A percentile compares a stretch with the other conserved stretches of the same genome.
Evolutionary conservation across 23 tunicate genomes (phyloP).

Genomic region (Corella eumyota): DNA sequence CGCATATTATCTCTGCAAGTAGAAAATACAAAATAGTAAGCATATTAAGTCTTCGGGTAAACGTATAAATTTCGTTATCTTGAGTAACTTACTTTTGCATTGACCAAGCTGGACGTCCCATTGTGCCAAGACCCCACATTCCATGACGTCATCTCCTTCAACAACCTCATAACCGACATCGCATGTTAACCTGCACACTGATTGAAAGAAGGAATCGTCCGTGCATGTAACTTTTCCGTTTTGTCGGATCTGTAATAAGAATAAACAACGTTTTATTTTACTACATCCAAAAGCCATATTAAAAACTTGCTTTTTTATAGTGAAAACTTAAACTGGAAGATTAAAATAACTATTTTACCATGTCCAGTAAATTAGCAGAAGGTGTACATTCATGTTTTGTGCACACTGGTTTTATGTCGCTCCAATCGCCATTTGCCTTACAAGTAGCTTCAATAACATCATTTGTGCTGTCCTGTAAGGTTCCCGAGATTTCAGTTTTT

Average conservation of each 20-base stretch:
- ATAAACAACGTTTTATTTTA: background rate
- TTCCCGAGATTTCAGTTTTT: conserved; percentile 3
- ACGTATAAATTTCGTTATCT: background rate
- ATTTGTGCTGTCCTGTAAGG: background rate
- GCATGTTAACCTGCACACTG: conserved; percentile 45
- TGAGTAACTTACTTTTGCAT: conserved; percentile 35
- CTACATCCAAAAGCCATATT: background rate
- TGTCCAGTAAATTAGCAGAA: background rate
- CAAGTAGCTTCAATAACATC: conserved; percentile 8
- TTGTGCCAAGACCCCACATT: conserved; percentile 22
- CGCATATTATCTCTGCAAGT: conserved; percentile 41
- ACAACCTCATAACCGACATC: conserved; percentile 49
- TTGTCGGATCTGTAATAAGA: conserved; percentile 18
- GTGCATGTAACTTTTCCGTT: conserved; percentile 53
- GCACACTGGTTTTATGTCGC: conserved; percentile 21
- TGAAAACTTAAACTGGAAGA: too few relatives aligned
- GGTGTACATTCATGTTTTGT: conserved; percentile 41
- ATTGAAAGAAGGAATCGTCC: conserved; percentile 31
- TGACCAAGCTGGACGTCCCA: conserved; percentile 43
- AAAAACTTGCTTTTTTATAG: background rate
- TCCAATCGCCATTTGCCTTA: conserved; percentile 38
- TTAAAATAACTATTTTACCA: too few relatives aligned
- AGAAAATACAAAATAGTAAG: background rate
- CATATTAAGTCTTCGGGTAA: background rate
- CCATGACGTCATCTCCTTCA: conserved; percentile 18